A percentile compares a stretch with the other conserved stretches of the same genome.
Conservation (phyloP, 1,140 invertebrate genomes). For the Penaeus indicus region DNA sequence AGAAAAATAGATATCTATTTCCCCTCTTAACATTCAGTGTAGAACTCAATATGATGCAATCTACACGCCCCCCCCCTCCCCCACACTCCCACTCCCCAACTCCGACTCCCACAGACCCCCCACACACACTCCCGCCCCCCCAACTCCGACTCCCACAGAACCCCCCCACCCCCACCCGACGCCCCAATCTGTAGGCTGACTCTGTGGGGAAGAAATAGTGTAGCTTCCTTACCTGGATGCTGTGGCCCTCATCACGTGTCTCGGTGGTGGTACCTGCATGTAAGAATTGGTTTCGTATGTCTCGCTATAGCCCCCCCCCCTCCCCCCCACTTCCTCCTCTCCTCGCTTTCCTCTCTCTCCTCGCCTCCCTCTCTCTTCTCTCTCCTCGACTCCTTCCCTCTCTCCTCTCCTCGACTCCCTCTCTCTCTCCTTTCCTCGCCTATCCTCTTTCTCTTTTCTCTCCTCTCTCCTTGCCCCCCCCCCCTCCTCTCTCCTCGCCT, state of each 20-base stretch:
- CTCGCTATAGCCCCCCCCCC: no score
- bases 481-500: background rate
- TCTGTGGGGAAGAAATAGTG: no score
- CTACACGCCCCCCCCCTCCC: background rate
- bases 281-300: no score
- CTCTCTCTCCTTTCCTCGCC: background rate
- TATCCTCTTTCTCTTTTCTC: background rate
- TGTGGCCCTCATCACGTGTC: no score
- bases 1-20: no score
- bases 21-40: no score
- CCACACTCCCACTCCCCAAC: background rate
- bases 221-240: no score
- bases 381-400: background rate
- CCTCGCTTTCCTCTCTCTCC: no score
- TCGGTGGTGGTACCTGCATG: no score
- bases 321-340: no score
- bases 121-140: background rate
- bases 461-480: background rate
- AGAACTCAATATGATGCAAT: no score
- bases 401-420: background rate
- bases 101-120: background rate
- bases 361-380: background rate
- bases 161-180: slow-evolving; percentile 1
- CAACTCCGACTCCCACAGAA: background rate
- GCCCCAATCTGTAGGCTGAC: background rate